A percentile compares a stretch with the other conserved stretches of the same genome.
Conservation (phyloP, 2,113 vertebrate genomes). For the Euleptes europaea region DNA sequence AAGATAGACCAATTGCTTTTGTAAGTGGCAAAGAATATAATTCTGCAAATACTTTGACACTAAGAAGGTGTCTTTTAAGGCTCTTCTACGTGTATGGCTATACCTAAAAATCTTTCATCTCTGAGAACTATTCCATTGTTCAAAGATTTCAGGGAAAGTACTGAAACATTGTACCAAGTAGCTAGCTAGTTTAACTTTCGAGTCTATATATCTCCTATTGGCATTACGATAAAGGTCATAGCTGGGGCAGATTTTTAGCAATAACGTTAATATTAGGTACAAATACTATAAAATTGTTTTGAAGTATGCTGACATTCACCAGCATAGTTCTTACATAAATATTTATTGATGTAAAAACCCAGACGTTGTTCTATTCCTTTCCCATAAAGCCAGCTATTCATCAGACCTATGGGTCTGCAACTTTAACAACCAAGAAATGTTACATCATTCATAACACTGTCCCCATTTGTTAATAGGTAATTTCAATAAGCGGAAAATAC, state of each 20-base stretch:
- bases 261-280: no score
- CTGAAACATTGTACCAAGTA: not conserved
- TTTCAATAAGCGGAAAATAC: not conserved
- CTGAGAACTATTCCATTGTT: not conserved
- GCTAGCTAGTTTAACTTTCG: not conserved
- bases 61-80: not conserved
- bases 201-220: not conserved
- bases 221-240: not conserved
- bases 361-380: not conserved
- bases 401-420: not conserved
- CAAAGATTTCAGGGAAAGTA: not conserved
- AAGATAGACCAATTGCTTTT: slow-evolving; percentile 54
- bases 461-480: not conserved
- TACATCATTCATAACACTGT: not conserved
- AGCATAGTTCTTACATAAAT: not conserved
- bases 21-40: slow-evolving; percentile 38
- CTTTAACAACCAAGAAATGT: not conserved
- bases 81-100: not conserved
- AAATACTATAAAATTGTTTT: not conserved
- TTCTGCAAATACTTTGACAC: slow-evolving; percentile 33
- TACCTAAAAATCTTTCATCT: not conserved
- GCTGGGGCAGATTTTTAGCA: not conserved
- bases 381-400: not conserved
- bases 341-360: not conserved
- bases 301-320: not conserved